These are phyloP conservation scores for Centruroides sculpturatus DNA, from an alignment of 1,140 invertebrate species.

Conservation along the genomic window DNA sequence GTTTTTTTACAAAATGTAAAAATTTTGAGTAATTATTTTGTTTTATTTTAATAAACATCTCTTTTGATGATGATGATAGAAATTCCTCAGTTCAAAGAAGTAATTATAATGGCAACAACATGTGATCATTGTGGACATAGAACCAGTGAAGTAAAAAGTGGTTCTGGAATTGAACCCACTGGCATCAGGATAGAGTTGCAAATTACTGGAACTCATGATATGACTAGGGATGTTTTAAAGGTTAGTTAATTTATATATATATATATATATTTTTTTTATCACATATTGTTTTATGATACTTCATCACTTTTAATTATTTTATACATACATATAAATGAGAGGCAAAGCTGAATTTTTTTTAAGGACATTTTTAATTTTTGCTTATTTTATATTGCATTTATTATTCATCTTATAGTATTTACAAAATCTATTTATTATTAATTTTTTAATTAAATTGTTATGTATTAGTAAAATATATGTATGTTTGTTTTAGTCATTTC, in stretches of 20 bases:
- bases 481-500: too few species aligned
- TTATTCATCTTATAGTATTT: too few species aligned
- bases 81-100: constrained; percentile 94
- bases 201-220: constrained; percentile 56
- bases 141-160: constrained; percentile 92
- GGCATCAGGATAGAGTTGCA: constrained; percentile 64
- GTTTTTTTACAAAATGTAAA: constrained; percentile 18
- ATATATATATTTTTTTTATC: not conserved
- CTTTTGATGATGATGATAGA: constrained; percentile 36
- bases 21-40: not conserved
- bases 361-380: too few species aligned
- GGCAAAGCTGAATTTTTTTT: too few species aligned
- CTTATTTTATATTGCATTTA: too few species aligned
- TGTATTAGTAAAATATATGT: too few species aligned
- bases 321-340: too few species aligned
- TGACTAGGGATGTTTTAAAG: constrained; percentile 85
- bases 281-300: too few species aligned
- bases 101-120: constrained; percentile 84
- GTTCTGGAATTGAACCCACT: constrained; percentile 69
- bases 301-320: too few species aligned
- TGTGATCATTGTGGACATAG: constrained; percentile 81
- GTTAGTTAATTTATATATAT: constrained; percentile 28
- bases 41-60: not conserved
- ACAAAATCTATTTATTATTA: too few species aligned
- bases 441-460: too few species aligned